Base-by-base conservation (phyloP, 2,113 vertebrate genomes). In the Gambusia holbrooki region DNA sequence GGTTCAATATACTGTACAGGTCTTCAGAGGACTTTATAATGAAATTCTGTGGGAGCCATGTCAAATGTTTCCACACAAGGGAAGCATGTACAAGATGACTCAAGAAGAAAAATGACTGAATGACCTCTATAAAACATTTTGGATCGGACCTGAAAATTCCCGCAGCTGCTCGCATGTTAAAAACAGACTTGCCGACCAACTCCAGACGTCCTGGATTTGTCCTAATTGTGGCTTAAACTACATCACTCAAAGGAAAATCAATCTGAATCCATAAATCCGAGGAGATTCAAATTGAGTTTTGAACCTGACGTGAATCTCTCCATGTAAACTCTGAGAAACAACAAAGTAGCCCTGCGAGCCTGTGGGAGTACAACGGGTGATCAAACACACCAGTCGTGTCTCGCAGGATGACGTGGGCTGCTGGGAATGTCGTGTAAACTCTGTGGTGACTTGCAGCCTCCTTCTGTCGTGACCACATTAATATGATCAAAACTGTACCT, bases 381-480 rank as follows among this genome's bases (percentile, higher is more conserved):
- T 45, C 73, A 78, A 22, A 15, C 61, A 25, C 62, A 5, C 30
- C 40, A 10, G 69, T 66, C 27, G 14, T 4, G 40, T 54, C 37
- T 64, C 40, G 51, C 48, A 48, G 80, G 74, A 87, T 71, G 64
- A 17, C 8, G 82, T 68, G 73, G 72, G 75, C 71, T 69, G 66
- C 76, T 58, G 54, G 67, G 72, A 85, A 79, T 30, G 62, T 27
- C 19, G 22, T 17, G 42, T 17, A 66, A 80, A 77, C 65, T 14
- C 65, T 4, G 45, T 25, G 42, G 77, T 25, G 62, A 45, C 17
- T 68, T 66, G 76, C 79, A 68, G 30, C 30, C 70, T 69, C 37
- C 12, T 7, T 11, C 42, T 79, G 77, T 77, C 67, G 58, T 69
- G 72, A 86, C 86, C 86, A 77, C 81, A 75, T 73, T 54, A 64